Base-by-base conservation (phyloP, 2,797 vertebrate genomes). In the Cuniculus paca region DNA sequence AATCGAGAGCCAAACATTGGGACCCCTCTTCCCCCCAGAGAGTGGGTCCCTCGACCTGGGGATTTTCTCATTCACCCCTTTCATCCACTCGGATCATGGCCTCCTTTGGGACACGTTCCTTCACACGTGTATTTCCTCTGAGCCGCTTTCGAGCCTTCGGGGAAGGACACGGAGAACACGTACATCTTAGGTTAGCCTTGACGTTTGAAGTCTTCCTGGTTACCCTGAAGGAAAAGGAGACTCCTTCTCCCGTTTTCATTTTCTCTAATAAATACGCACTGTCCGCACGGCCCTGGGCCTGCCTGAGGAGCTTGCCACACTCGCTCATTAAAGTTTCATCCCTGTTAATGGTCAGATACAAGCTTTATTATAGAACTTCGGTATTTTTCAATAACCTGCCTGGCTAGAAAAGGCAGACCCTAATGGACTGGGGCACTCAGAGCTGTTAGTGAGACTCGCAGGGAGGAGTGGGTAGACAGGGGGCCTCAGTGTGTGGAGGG, bases 121-220 rank as follows among this genome's bases (percentile, higher is more conserved):
- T 5, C 19, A 5, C 2, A 31, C 28, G 2, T 1, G 0, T 3
- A 1, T 8, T 36, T 63, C 22, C 56, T 74, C 0, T 13, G 14
- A 48, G 36, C 61, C 28, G 0, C 7, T 17, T 72, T 36, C 50
- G n/a, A 28, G 36, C 70, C 42, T 75, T 48, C 26, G 36, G 31
- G 61, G 80, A 54, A 14, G 17, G 63, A 28, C 50, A 72, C 6
- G n/a, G 24, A 9, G 65, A 19, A n/a, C n/a, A n/a, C n/a, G 10
- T 24, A 54, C 14, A 13, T 63, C 52, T 9, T 4, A 63, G 89
- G 9, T 81, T 31, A 34, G 74, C 65, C 39, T 58, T 65, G 86
- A 72, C 42, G 42, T 93, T 34, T 45, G 14, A 16, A 50, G 56
- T 61, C 63, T 77, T 65, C 65, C 39, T 28, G 13, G 36, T 36